Base-by-base conservation (phyloP, 64 coral and sea anemone species). In the Orbicella faveolata region DNA sequence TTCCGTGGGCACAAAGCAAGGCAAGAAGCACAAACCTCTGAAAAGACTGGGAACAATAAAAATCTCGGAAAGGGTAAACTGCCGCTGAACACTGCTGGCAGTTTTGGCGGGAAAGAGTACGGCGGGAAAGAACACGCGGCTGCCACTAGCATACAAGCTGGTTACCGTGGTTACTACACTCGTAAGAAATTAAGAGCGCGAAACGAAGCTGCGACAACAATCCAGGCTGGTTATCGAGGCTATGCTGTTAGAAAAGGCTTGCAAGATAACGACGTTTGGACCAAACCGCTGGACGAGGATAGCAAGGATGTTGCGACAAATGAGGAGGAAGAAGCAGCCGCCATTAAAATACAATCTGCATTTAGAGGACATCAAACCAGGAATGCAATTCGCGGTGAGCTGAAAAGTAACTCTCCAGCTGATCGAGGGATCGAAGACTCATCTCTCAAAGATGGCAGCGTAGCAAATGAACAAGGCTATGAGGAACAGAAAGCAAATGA, bases 181-280 rank as follows among this genome's bases (percentile, higher is more conserved):
- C 83, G 95, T 34, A 93, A 96, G 69, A 52, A 85, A 4, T n/a
- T 79, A 33, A 84, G 48, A 21, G 75, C 72, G 2, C 69, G 83
- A 54, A 69, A 78, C 9, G 21, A 85, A 18, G 94, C 94, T 20
- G 85, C 94, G 35, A 84, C 48, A 36, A 89, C 10, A 33, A 95
- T 95, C 34, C 94, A 95, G 75, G 94, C 94, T 9, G 87, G 86
- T 74, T 92, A 92, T 75, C 72, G 94, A 34, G 94, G 94, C 20
- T 92, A 92, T 86, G 74, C 62, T 6, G 83, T 54, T 25, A 67
- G 90, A 61, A 92, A 81, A 72, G 90, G 34, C 0, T 36, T 79
- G 44, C 63, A 87, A 72, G 64, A 70, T 15, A 44, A 23, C 2
- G 4, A 2, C n/a, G 9, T 15, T 52, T 6, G 44, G 44, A n/a